phyloP scores from a whole-genome alignment of 64 coral and sea anemone species.

The Actinia tenebrosa region DNA sequence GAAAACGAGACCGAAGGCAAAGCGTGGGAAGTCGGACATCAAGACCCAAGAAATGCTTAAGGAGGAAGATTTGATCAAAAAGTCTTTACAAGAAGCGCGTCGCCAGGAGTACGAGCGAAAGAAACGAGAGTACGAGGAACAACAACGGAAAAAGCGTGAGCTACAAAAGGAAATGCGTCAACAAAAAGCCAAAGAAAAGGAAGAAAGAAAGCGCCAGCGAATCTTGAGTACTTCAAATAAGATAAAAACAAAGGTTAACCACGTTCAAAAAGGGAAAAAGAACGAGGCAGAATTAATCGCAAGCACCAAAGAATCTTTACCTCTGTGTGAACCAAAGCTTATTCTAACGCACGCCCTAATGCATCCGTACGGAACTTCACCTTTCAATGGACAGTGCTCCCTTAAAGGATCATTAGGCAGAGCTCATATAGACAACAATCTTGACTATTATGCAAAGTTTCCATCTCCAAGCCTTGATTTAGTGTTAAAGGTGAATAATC shows the following conservation, averaged over 20 bases:
- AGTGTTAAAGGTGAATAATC: constrained; percentile 33
- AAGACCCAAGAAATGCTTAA: constrained; percentile 45
- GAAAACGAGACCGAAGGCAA: background rate
- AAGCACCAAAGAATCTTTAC: constrained; percentile 33
- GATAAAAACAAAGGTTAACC: constrained; percentile 23
- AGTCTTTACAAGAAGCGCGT: constrained; percentile 44
- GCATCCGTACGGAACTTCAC: constrained; percentile 78
- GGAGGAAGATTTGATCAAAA: constrained; percentile 66
- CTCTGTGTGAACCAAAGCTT: constrained; percentile 85
- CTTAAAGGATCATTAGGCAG: constrained; percentile 85
- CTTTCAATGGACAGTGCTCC: constrained; percentile 76
- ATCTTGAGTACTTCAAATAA: constrained; percentile 40
- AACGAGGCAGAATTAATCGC: constrained; percentile 12
- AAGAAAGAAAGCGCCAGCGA: constrained; percentile 74
- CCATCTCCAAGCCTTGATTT: constrained; percentile 55
- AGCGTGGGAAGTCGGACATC: constrained; percentile 19
- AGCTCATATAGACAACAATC: constrained; percentile 64
- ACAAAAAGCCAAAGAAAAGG: constrained; percentile 70
- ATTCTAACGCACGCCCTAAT: constrained; percentile 78
- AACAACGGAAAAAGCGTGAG: constrained; percentile 78
- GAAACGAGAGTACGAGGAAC: constrained; percentile 91
- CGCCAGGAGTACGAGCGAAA: constrained; percentile 81
- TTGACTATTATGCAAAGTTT: constrained; percentile 82
- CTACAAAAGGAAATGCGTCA: constrained; percentile 78
- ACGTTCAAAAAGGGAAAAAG: background rate